Percentiles rank a stretch among this genome's conserved stretches.
These are phyloP conservation scores for Aegithalos caudatus DNA, from an alignment of 2,113 vertebrate genomes.

Conservation along the genomic window DNA sequence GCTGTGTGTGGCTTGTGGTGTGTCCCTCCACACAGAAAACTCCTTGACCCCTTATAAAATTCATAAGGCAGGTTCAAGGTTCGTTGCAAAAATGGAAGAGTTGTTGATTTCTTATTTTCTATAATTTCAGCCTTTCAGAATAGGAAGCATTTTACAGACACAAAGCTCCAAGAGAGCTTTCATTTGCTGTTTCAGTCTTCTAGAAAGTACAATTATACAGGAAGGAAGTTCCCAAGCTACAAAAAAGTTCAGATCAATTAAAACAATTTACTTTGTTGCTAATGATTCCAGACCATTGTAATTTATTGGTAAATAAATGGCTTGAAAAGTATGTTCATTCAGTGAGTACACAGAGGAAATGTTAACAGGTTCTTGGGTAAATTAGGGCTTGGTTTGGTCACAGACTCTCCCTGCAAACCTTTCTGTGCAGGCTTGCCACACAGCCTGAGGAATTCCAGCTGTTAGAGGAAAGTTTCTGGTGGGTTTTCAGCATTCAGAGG, in stretches of 20 bases:
- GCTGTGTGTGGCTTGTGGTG: background rate
- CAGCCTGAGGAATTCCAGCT: constrained; percentile 8
- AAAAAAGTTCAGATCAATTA: constrained; percentile 76
- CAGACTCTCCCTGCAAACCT: background rate
- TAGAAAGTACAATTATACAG: constrained; percentile 16
- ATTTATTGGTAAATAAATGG: constrained; percentile 70
- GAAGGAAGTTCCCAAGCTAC: background rate
- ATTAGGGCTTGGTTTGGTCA: constrained; percentile 48
- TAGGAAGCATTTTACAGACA: background rate
- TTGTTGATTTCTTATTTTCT: background rate
- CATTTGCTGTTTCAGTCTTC: constrained; percentile 44
- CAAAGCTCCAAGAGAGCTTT: constrained; percentile 23
- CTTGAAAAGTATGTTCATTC: constrained; percentile 54
- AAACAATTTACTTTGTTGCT: constrained; percentile 76
- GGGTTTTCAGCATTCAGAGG: background rate
- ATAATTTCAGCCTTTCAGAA: background rate
- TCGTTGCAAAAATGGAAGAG: background rate
- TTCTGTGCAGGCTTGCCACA: background rate
- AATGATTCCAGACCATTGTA: constrained; percentile 71
- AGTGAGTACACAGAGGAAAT: constrained; percentile 46
- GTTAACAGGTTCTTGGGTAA: constrained; percentile 62
- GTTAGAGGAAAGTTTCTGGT: constrained; percentile 25
- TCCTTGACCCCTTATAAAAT: too few relatives aligned
- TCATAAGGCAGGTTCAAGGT: background rate
- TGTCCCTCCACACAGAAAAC: background rate